phyloP scores from a whole-genome alignment of 2,797 vertebrate genomes.

The Mormyrus hasselquistii region DNA sequence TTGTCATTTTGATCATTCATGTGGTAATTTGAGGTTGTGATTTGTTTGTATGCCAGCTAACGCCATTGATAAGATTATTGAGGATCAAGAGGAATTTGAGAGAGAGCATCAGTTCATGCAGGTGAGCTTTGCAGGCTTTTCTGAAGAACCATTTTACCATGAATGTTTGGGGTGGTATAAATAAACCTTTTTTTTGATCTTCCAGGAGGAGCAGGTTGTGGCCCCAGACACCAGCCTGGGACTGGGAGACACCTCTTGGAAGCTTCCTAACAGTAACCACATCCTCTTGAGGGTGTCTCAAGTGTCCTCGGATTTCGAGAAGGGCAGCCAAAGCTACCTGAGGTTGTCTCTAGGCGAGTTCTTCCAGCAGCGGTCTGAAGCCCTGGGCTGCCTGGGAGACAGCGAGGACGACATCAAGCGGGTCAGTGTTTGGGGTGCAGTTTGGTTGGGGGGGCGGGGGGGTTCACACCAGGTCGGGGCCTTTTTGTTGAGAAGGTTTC shows the following conservation, averaged over 20 bases:
- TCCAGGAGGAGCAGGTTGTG: conserved; percentile 76
- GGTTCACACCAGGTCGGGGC: neutral
- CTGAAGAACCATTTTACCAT: neutral
- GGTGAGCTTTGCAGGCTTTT: conserved; percentile 52
- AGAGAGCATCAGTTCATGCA: conserved; percentile 83
- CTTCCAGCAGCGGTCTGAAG: conserved; percentile 87
- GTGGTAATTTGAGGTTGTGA: neutral
- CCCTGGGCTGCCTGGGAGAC: conserved; percentile 81
- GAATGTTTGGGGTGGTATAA: neutral
- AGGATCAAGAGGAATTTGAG: conserved; percentile 89
- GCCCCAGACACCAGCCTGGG: conserved; percentile 46
- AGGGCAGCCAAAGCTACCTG: conserved; percentile 76
- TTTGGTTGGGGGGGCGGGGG: neutral
- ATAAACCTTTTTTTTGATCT: neutral
- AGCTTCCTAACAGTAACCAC: conserved; percentile 55
- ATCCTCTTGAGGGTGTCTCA: conserved; percentile 68
- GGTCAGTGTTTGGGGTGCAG: conserved; percentile 55
- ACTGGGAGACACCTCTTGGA: conserved; percentile 76
- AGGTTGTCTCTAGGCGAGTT: conserved; percentile 87
- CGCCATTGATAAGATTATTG: conserved; percentile 75
- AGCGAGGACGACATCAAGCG: conserved; percentile 67
- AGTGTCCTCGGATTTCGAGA: conserved; percentile 62
- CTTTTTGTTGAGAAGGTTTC: neutral
- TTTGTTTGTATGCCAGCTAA: conserved; percentile 57
- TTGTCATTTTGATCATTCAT: neutral